Percentiles rank a stretch among this genome's conserved stretches.
phyloP scores from a whole-genome alignment of 2,888 invertebrate species.

The Watsonalla binaria region DNA sequence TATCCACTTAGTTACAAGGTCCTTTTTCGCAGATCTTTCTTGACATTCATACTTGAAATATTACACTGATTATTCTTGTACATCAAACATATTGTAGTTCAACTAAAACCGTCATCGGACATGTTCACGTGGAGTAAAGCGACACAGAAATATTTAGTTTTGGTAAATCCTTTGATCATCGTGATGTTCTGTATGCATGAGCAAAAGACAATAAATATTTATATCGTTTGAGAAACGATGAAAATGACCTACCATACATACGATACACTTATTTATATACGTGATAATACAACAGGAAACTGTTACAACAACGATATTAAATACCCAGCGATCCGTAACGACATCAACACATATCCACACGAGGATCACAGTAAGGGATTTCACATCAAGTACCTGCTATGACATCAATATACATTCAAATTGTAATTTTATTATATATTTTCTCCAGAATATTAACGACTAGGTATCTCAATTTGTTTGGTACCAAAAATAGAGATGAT shows the following conservation, averaged over 20 bases:
- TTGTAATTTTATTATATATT: slow-evolving; percentile 20
- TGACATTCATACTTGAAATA: neutral
- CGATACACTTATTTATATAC: neutral
- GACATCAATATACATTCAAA: slow-evolving; percentile 5
- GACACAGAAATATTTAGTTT: too few relatives aligned
- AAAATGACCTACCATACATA: neutral
- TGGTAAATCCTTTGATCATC: too few relatives aligned
- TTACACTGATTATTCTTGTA: neutral
- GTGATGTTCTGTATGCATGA: too few relatives aligned
- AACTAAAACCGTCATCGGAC: too few relatives aligned
- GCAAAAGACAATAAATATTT: too few relatives aligned
- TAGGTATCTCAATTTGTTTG: slow-evolving; percentile 40
- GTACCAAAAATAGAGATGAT: slow-evolving; percentile 76
- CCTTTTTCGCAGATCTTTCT: neutral
- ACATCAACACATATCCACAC: slow-evolving; percentile 5
- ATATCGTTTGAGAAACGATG: too few relatives aligned
- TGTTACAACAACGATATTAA: neutral
- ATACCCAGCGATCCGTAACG: neutral
- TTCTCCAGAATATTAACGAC: slow-evolving; percentile 36
- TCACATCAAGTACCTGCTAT: slow-evolving; percentile 21
- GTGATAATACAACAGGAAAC: neutral
- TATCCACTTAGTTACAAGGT: neutral
- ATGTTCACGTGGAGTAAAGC: too few relatives aligned
- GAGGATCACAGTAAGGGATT: slow-evolving; percentile 34
- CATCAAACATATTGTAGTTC: too few relatives aligned